Base-by-base conservation (phyloP, 2,113 vertebrate species). In the Eurypyga helias region DNA sequence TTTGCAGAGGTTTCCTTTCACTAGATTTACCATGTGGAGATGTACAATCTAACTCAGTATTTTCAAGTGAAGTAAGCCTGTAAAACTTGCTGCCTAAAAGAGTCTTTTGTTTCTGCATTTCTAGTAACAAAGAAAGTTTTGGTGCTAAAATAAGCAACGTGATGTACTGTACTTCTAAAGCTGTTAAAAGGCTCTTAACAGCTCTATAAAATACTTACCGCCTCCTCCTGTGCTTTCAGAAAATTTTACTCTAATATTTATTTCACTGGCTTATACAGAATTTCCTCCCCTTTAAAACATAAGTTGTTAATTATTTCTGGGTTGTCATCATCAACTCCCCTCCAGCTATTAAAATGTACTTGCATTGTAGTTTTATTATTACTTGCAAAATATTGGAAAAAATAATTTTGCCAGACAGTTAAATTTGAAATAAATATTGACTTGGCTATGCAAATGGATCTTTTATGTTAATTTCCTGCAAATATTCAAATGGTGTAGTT, bases 131-230 rank as follows among this genome's bases (percentile, higher is more conserved):
- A 95, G 76, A n/a, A 96, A 95, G 54, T 86, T 95, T 81, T 92
- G 86, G 94, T 96, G 93, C 88, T 97, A 96, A 97, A 97, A 96
- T 92, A 96, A 96, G 89, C n/a, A 2, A 31, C 89, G 85, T 97
- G 93, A 97, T 96, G 93, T 96, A 97, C 89, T 90, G 64, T 90
- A 86, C 87, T 96, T 96, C 92, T 84, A 95, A 97, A 96, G 93
- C 94, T 96, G 93, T 97, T 97, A 98, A 98, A 97, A 97, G 95
- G 92, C 94, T 97, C 95, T 97, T 97, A 97, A 97, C 95, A 96
- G 96, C 94, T 96, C 95, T 88, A 97, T 98, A 97, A 97, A 98
- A 96, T 97, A 97, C 94, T 95, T 95, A 95, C 87, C 5, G 1
- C 96, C 96, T 96, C 96, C 96, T 97, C 93, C 91, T 92, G 93